phyloP scores from a whole-genome alignment of 2,113 vertebrate genomes.

The Pyxicephalus adspersus region DNA sequence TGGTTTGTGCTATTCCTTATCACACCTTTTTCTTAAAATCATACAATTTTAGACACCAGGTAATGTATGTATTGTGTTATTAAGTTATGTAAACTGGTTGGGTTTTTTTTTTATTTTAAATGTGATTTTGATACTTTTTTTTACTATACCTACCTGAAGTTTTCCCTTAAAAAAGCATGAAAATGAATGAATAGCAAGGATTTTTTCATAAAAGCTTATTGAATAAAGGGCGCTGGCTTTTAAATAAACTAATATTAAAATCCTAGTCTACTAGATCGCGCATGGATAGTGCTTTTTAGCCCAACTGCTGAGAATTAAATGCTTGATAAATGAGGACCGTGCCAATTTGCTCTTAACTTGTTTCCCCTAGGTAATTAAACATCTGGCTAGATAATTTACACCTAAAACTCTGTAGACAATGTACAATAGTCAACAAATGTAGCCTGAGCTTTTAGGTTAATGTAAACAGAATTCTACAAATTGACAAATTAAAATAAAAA shows the following conservation, averaged over 20 bases:
- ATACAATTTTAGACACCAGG: too few relatives aligned
- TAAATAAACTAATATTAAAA: constrained; percentile 57
- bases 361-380: constrained; percentile 65
- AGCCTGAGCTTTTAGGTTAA: constrained; percentile 55
- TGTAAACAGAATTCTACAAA: constrained; percentile 58
- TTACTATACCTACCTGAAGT: too few relatives aligned
- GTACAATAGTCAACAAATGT: constrained; percentile 59
- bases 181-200: too few relatives aligned
- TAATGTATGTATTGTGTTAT: too few relatives aligned
- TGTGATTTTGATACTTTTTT: too few relatives aligned
- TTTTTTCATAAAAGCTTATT: too few relatives aligned
- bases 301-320: constrained; percentile 66
- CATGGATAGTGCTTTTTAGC: constrained; percentile 57
- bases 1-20: too few relatives aligned
- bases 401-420: constrained; percentile 66
- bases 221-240: constrained; percentile 2
- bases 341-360: constrained; percentile 67
- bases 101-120: too few relatives aligned
- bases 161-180: too few relatives aligned
- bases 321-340: constrained; percentile 66
- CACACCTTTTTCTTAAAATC: too few relatives aligned
- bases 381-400: constrained; percentile 70
- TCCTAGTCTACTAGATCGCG: constrained; percentile 36
- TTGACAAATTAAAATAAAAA: constrained; percentile 16
- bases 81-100: too few relatives aligned